These are phyloP conservation scores for Argyra leucocephala DNA, from an alignment of 2,888 invertebrate genomes.

Conservation along the genomic window DNA sequence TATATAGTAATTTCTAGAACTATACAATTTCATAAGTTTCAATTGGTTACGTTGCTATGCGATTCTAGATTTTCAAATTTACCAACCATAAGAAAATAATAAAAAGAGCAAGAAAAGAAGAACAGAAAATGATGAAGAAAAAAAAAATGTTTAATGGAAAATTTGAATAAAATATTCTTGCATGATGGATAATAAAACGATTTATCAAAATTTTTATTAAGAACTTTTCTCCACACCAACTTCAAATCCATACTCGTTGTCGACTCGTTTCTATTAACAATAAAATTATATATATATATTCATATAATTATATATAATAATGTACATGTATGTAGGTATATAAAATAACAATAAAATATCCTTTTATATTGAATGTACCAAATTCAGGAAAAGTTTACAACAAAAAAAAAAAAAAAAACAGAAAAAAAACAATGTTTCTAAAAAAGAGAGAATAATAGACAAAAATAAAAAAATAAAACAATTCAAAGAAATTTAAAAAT, in stretches of 20 bases:
- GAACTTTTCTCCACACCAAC: neutral
- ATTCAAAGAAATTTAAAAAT: too few relatives aligned
- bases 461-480: too few relatives aligned
- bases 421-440: too few relatives aligned
- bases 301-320: neutral
- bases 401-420: neutral
- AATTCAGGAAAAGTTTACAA: neutral
- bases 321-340: neutral
- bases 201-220: conserved; percentile 6
- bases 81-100: neutral
- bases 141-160: neutral
- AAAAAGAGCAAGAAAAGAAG: neutral
- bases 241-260: neutral
- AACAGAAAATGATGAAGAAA: neutral
- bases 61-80: neutral
- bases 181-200: conserved; percentile 6
- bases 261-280: neutral
- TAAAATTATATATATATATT: neutral
- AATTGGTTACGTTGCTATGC: neutral
- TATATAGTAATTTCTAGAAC: too few relatives aligned
- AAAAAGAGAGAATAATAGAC: too few relatives aligned
- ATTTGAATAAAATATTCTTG: conserved; percentile 4
- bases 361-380: neutral
- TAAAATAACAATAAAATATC: neutral
- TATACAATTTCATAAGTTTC: neutral